A percentile compares a stretch with the other conserved stretches of the same genome.
Evolutionary conservation across 2,113 vertebrate species (phyloP).

Genomic region (Girardinichthys multiradiatus): DNA sequence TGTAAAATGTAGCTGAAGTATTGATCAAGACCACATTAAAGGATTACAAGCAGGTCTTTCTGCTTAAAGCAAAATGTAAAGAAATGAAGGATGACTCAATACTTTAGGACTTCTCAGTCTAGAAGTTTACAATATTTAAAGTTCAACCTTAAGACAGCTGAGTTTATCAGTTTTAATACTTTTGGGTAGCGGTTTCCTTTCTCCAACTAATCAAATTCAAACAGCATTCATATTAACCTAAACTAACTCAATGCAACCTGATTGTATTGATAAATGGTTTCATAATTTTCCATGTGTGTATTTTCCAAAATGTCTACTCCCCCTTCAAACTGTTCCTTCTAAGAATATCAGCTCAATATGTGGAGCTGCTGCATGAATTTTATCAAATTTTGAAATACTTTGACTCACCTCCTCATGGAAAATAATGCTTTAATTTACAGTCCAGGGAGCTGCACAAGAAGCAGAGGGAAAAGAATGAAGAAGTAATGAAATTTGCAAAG

Average conservation of each 20-base stretch:
- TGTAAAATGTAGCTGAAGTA: neutral
- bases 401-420: conserved; percentile 25
- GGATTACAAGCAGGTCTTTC: neutral
- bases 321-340: conserved; percentile 2
- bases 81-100: neutral
- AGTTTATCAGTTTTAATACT: neutral
- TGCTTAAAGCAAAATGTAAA: too few relatives aligned
- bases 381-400: conserved; percentile 25
- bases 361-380: conserved; percentile 10
- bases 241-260: neutral
- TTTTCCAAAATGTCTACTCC: conserved; percentile 13
- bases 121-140: neutral
- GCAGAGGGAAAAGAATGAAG: conserved; percentile 24
- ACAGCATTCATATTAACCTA: conserved; percentile 2
- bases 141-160: neutral
- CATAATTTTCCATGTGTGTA: conserved; percentile 12
- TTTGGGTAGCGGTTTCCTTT: neutral
- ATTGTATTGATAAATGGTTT: conserved; percentile 1
- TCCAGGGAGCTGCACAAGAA: conserved; percentile 33
- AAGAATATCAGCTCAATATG: conserved; percentile 5
- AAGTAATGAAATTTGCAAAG: conserved; percentile 53
- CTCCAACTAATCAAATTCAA: neutral
- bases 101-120: neutral
- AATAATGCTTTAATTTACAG: conserved; percentile 41
- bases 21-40: neutral